These are phyloP conservation scores for Pontoporia blainvillei DNA, from an alignment of 2,113 vertebrate genomes.

Conservation along the genomic window DNA sequence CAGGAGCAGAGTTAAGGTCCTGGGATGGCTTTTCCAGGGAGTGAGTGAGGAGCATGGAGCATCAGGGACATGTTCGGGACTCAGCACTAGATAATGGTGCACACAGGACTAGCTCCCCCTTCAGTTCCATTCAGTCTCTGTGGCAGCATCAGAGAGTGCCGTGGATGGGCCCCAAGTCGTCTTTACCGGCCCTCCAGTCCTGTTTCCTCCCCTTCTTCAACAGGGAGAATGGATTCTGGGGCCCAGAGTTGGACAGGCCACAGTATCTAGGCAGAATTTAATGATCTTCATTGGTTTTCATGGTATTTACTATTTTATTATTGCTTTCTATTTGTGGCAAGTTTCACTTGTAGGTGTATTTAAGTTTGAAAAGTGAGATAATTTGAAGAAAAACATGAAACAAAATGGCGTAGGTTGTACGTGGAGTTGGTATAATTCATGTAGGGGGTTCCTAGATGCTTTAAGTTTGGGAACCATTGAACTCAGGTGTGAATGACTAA, in stretches of 20 bases:
- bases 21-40: background rate
- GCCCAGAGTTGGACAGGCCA: background rate
- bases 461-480: background rate
- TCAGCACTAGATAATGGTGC: accelerated
- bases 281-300: background rate
- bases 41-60: background rate
- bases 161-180: accelerated
- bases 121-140: accelerated
- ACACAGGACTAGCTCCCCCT: background rate
- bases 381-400: background rate
- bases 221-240: background rate
- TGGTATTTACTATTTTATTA: background rate
- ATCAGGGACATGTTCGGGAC: background rate
- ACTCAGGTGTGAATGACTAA: accelerated
- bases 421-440: accelerated
- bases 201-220: background rate
- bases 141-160: background rate
- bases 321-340: background rate
- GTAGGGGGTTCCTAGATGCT: background rate
- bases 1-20: background rate
- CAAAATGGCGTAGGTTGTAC: background rate
- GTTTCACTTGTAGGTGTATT: background rate
- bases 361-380: background rate
- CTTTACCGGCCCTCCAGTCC: background rate
- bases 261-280: background rate